phyloP scores from a whole-genome alignment of 2,888 invertebrate species.

The Gnatocerus cornutus region DNA sequence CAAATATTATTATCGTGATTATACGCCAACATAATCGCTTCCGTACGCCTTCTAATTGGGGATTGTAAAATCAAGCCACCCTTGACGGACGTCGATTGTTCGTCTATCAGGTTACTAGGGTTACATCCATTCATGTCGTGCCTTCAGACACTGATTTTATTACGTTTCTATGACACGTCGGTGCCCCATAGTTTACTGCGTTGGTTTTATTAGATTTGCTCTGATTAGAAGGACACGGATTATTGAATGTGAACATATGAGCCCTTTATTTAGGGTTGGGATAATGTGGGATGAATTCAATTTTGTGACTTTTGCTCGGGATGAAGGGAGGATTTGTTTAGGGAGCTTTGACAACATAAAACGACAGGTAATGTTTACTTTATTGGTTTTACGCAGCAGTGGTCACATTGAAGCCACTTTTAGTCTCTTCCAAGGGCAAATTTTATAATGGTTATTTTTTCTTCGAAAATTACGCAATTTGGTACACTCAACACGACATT shows the following conservation, averaged over 20 bases:
- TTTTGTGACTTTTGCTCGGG: constrained; percentile 11
- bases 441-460: too few relatives aligned
- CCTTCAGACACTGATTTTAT: constrained; percentile 60
- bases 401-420: too few relatives aligned
- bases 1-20: constrained; percentile 51
- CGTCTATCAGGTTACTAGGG: constrained; percentile 64
- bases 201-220: constrained; percentile 50
- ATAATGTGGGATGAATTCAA: constrained; percentile 13
- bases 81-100: constrained; percentile 64
- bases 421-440: too few relatives aligned
- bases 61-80: constrained; percentile 69
- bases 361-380: too few relatives aligned
- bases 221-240: constrained; percentile 38
- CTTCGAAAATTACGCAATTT: too few relatives aligned
- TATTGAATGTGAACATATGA: constrained; percentile 15
- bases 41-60: constrained; percentile 66
- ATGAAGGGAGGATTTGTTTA: too few relatives aligned
- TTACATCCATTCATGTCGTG: constrained; percentile 60
- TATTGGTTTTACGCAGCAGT: too few relatives aligned
- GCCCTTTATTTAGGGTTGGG: constrained; percentile 2
- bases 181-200: constrained; percentile 42
- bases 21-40: constrained; percentile 60
- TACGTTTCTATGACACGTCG: constrained; percentile 54
- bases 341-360: too few relatives aligned
- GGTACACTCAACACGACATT: too few relatives aligned